phyloP scores from a whole-genome alignment of 2,888 invertebrate genomes.

The Drosophila atroscutellata region DNA sequence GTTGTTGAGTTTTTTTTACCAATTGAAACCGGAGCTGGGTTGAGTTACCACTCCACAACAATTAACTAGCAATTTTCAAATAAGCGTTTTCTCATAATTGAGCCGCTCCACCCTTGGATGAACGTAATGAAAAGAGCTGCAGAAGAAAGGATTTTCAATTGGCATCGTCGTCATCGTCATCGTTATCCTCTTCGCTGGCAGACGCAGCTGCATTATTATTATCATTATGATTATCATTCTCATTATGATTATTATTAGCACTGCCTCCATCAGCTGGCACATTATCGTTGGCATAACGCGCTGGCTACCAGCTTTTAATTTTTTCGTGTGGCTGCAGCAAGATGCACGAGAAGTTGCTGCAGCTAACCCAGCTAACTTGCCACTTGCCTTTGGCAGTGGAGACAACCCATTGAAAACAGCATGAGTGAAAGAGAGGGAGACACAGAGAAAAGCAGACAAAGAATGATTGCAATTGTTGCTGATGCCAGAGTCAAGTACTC shows the following conservation, averaged over 20 bases:
- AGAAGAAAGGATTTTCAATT: slow-evolving; percentile 70
- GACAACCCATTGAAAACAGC: slow-evolving; percentile 27
- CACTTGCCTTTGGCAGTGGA: slow-evolving; percentile 62
- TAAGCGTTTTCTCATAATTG: slow-evolving; percentile 77
- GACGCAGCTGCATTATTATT: slow-evolving; percentile 33
- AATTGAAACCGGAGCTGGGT: slow-evolving; percentile 16
- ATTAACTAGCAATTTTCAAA: slow-evolving; percentile 79
- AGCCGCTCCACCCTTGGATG: slow-evolving; percentile 27
- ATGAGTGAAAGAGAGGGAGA: neutral
- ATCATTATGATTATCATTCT: slow-evolving; percentile 52
- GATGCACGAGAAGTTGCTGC: slow-evolving; percentile 21
- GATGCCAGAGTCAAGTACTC: slow-evolving; percentile 43
- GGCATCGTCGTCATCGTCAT: slow-evolving; percentile 57
- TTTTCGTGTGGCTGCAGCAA: slow-evolving; percentile 14
- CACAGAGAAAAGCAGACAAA: neutral
- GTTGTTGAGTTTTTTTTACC: slow-evolving; percentile 4
- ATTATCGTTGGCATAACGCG: slow-evolving; percentile 60
- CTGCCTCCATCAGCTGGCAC: slow-evolving; percentile 68
- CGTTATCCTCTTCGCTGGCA: slow-evolving; percentile 28
- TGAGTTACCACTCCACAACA: slow-evolving; percentile 51
- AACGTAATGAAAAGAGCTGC: slow-evolving; percentile 50
- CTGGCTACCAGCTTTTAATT: slow-evolving; percentile 49
- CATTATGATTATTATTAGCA: slow-evolving; percentile 54
- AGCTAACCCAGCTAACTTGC: slow-evolving; percentile 29
- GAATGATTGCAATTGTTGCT: slow-evolving; percentile 55